A percentile compares a stretch with the other conserved stretches of the same genome.
phyloP scores from a whole-genome alignment of 2,113 vertebrate species.

The Calidris pugnax region DNA sequence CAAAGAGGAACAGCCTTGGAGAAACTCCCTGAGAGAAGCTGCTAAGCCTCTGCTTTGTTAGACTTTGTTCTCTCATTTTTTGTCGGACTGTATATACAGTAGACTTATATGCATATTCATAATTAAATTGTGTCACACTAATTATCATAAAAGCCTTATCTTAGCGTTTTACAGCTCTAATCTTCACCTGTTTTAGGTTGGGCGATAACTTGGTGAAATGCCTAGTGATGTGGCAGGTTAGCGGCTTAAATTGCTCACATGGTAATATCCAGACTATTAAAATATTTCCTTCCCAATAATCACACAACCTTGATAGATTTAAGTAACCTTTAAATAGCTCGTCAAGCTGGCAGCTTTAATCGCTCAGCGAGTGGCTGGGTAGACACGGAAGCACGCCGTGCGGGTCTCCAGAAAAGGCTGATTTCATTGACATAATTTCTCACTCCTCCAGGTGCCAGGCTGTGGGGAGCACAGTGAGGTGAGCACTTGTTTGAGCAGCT shows the following conservation, averaged over 20 bases:
- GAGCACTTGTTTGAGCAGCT: constrained; percentile 41
- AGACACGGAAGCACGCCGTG: not conserved
- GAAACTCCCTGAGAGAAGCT: not conserved
- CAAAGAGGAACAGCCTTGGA: not conserved
- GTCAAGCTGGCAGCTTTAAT: not conserved
- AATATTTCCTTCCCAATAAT: not conserved
- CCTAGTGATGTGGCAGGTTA: not conserved
- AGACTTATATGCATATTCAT: not conserved
- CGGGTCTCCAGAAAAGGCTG: not conserved
- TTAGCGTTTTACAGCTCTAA: not conserved
- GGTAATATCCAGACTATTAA: not conserved
- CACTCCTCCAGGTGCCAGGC: not conserved
- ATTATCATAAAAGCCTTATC: not conserved
- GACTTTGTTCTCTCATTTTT: not conserved
- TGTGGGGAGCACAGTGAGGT: not conserved
- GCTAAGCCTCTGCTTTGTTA: not conserved
- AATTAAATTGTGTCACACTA: not conserved
- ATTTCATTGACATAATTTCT: constrained; percentile 25
- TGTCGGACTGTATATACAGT: not conserved
- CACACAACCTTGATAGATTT: not conserved
- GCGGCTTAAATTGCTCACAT: not conserved
- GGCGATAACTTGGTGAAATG: not conserved
- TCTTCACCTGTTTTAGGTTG: not conserved
- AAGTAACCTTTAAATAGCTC: not conserved
- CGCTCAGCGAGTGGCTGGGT: not conserved